Conservation (phyloP, 2,888 invertebrate genomes). For the Cosmia trapezina region DNA sequence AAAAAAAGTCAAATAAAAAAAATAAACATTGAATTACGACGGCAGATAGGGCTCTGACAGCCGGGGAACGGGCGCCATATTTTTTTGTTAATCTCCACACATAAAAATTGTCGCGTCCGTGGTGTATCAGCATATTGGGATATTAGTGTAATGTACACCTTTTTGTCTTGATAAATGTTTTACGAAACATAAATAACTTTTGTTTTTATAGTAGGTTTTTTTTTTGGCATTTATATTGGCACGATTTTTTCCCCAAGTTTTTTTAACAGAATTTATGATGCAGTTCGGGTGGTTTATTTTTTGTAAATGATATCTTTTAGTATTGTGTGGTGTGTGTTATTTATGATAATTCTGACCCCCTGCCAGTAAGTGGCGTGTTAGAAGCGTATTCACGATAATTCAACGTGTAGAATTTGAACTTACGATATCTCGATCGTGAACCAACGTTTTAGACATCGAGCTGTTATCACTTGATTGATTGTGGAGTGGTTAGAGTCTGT, state of each 20-base stretch:
- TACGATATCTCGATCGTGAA: slow-evolving; percentile 18
- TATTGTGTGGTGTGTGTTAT: slow-evolving; percentile 26
- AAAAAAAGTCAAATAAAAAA: slow-evolving; percentile 75
- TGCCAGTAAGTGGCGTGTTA: slow-evolving; percentile 20
- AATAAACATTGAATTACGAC: slow-evolving; percentile 78
- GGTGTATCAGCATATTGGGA: slow-evolving; percentile 70
- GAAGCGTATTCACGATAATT: slow-evolving; percentile 24
- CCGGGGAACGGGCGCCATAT: slow-evolving; percentile 70
- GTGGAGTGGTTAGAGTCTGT: too few species aligned
- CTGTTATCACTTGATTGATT: slow-evolving; percentile 34
- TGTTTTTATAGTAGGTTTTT: slow-evolving; percentile 48
- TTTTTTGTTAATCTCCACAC: slow-evolving; percentile 74
- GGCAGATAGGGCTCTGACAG: slow-evolving; percentile 77
- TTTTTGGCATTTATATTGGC: slow-evolving; percentile 58
- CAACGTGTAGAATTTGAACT: slow-evolving; percentile 24
- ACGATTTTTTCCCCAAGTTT: slow-evolving; percentile 39
- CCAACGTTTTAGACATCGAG: slow-evolving; percentile 7
- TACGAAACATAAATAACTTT: slow-evolving; percentile 62
- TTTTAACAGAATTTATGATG: slow-evolving; percentile 55
- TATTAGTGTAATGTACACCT: slow-evolving; percentile 68
- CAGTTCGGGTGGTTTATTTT: slow-evolving; percentile 29
- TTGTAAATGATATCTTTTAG: slow-evolving; percentile 27
- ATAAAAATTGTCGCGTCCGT: slow-evolving; percentile 72
- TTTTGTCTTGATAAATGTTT: slow-evolving; percentile 67
- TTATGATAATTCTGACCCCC: slow-evolving; percentile 33